Evolutionary conservation across 53 echinoderm and acorn worm genomes (phyloP), one percentile per base, ranked within the genome.

Genomic region (Henricia sp.): DNA sequence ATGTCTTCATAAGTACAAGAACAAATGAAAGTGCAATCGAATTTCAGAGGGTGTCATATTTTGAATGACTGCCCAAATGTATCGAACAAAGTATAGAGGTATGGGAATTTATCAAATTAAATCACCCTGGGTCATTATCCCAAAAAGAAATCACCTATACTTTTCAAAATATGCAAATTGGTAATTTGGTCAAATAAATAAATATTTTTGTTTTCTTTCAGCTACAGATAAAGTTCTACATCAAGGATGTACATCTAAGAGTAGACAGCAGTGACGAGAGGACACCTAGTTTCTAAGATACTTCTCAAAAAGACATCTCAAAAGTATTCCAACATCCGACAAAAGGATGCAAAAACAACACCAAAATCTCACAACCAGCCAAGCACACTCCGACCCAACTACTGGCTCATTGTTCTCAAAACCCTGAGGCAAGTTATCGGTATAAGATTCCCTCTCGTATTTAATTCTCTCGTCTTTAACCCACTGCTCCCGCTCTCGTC

Each of bases 401-500:
- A 27, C 26, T 27, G 26, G 14, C 17, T 32, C 11, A 48, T 17
- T 29, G 29, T 16, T 30, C 50, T 35, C 52, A 24, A 54, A 11
- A 58, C 76, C 76, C 76, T 10, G 1, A 76, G 76, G 76, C 76
- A 59, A 59, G 76, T 57, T 76, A 76, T 59, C 20, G 58, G 59
- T 76, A 57, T 38, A 76, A 76, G 57, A 76, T 40, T 76, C 43
- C 41, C 19, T 39, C 59, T 76, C 43, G 26, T 34, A 38, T 20
- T 4, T 37, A 38, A 19, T 36, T 8, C n/a, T 8, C 19, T 3
- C 52, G n/a, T 53, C 54, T 53, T 24, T 53, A n/a, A 4, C 52
- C 23, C 52, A n/a, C 52, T 52, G n/a, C 14, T 52, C 26, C 57
- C 17, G 10, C 13, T 11, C 58, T 30, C 32, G n/a, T 40, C 58